These are phyloP conservation scores for Lepus oiostolus DNA, from an alignment of 2,797 vertebrate genomes.

Conservation along the genomic window DNA sequence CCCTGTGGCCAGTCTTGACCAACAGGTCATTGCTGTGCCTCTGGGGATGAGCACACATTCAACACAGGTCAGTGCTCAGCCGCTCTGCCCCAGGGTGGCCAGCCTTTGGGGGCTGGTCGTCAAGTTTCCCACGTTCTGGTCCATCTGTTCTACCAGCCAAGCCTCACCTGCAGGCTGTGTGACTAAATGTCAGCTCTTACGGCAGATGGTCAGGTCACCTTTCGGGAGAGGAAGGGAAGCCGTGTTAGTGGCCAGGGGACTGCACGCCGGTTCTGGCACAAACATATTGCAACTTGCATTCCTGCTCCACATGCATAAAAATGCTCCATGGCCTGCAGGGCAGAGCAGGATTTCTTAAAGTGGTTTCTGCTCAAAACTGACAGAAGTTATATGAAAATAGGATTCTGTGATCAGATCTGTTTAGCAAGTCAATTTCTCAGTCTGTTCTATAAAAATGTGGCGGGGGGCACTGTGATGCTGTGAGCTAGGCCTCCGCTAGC, in stretches of 20 bases:
- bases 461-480: too few relatives aligned
- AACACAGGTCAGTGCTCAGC: not conserved
- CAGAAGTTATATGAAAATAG: not conserved
- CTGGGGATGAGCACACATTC: not conserved
- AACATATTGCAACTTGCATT: not conserved
- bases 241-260: not conserved
- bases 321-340: not conserved
- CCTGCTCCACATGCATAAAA: not conserved
- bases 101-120: not conserved
- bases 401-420: not conserved
- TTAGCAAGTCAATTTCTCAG: not conserved
- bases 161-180: not conserved
- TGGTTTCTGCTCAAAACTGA: not conserved
- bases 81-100: not conserved
- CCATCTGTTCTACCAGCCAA: conserved; percentile 45
- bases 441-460: not conserved
- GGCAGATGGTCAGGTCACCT: conserved; percentile 65
- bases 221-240: conserved; percentile 12
- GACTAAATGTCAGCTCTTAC: not conserved
- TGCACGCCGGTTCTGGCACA: not conserved
- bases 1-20: not conserved
- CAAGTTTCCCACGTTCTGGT: not conserved
- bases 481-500: too few relatives aligned
- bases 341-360: not conserved
- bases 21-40: not conserved